These are phyloP conservation scores for Phrynocephalus forsythii DNA, from an alignment of 2,797 vertebrate genomes.

Conservation along the genomic window DNA sequence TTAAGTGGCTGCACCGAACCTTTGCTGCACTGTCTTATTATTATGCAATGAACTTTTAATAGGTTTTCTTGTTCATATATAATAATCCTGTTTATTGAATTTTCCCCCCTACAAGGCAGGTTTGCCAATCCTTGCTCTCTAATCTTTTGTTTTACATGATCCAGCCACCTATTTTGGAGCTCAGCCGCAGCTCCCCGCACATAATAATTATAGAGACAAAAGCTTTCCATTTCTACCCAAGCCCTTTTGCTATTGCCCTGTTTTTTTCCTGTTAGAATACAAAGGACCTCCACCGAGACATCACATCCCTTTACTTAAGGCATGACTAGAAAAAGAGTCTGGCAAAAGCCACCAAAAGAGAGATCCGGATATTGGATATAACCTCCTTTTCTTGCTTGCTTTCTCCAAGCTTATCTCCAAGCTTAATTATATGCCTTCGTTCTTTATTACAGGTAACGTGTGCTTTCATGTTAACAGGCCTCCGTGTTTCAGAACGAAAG, in stretches of 20 bases:
- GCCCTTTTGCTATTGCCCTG: constrained; percentile 33
- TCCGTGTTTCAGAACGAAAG: too few species aligned
- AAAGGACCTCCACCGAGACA: constrained; percentile 50
- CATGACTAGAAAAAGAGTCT: constrained; percentile 39
- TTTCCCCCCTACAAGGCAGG: constrained; percentile 52
- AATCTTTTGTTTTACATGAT: constrained; percentile 55
- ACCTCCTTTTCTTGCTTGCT: constrained; percentile 48
- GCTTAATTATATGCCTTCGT: constrained; percentile 44
- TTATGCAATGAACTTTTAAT: constrained; percentile 37
- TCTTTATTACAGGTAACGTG: constrained; percentile 39
- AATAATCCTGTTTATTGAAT: constrained; percentile 49
- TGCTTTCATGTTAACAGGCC: background rate
- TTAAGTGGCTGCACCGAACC: constrained; percentile 17
- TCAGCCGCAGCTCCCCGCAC: constrained; percentile 59
- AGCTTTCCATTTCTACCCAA: constrained; percentile 47
- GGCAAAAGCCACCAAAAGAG: constrained; percentile 5
- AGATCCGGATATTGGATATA: constrained; percentile 1
- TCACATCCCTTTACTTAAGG: constrained; percentile 42
- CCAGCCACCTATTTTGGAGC: constrained; percentile 52
- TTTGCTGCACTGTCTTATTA: constrained; percentile 24
- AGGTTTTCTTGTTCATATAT: constrained; percentile 42
- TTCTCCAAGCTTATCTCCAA: constrained; percentile 29
- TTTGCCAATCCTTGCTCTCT: constrained; percentile 48
- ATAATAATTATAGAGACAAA: constrained; percentile 45
- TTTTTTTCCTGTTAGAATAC: constrained; percentile 36